Evolutionary conservation across 2,797 vertebrate species (phyloP), one percentile per base, ranked within the genome.

Genomic region (Mallotus villosus): DNA sequence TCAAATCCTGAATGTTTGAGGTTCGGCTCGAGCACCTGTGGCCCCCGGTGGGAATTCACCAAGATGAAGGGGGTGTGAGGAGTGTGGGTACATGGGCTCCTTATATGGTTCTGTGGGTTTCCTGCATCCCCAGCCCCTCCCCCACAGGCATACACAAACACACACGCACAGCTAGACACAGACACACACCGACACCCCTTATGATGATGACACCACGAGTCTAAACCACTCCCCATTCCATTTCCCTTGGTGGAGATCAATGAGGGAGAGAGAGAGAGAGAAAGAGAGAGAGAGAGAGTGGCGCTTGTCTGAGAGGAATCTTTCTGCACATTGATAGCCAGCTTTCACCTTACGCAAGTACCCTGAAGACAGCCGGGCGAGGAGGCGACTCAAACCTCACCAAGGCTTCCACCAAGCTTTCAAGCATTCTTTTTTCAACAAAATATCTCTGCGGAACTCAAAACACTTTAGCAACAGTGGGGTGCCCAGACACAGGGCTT

Each of bases 281-380:
- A 49, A 89, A 86, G 73, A 81, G 61, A 63, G 75, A 76, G 71
- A 59, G 66, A 14, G 21, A 61, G 89, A 86, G 73, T 79, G 58
- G 53, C 24, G 75, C 60, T 74, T 64, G 74, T 77, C 32, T 70
- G 29, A 77, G 65, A 79, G 78, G 75, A 84, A 86, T 83, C 84
- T 87, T 88, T 79, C 83, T 87, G 80, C 83, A 86, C 74, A 29
- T 75, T 83, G 75, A 83, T 84, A 83, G 80, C 82, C 84, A 84
- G 80, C 82, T 77, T 76, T 67, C 67, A 81, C 81, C 71, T 17
- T 7, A 80, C 78, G 65, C 87, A 87, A 85, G 73, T 74, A 83
- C 78, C 80, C 81, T 59, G 59, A 53, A 57, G 41, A 60, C 63
- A 82, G 81, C 41, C 17, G 41, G 21, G 72, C 37, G 74, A 25